Base-by-base conservation (phyloP, 1,140 invertebrate species). In the Drosophila ironensis region DNA sequence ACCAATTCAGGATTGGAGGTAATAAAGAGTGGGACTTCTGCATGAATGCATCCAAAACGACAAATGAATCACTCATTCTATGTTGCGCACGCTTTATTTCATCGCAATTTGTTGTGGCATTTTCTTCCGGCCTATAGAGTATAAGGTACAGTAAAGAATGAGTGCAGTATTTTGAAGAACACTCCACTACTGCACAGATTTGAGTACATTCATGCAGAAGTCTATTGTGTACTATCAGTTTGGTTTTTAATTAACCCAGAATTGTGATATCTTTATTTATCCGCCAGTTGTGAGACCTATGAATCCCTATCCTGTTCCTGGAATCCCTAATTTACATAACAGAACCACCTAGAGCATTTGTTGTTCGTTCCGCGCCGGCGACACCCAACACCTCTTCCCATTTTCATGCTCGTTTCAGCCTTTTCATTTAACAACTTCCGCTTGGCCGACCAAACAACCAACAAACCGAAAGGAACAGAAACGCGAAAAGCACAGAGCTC, bases 351-450 rank as follows among this genome's bases (percentile, higher is more conserved):
- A 63, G 59, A 48, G 41, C 38, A 47, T 60, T 60, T 44, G 37
- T 24, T 25, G 33, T 48, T 47, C 59, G 33, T 40, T 63, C 56
- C 42, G 56, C 41, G 5, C 22, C 11, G 8, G 30, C 30, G 30
- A 25, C 40, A 17, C 19, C n/a, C 60, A 20, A 64, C 60, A 69
- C 66, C 64, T 69, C 66, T 69, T 37, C 44, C 44, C 20, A 27
- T 45, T 54, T 38, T 30, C 11, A 24, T 45, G 40, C 51, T 41
- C 17, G 16, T 47, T 53, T 48, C 57, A 50, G 52, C 41, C 46
- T 64, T 72, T 66, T 64, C 64, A 67, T 78, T 78, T 84, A 78
- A 70, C 78, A 78, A 84, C 78, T 84, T 84, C 78, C 78, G 78
- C 80, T 86, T 84, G 61, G 72, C 40, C 60, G 37, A 28, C 12